Evolutionary conservation across 2,888 invertebrate genomes (phyloP), one percentile per base, ranked within the genome.

Genomic region (Campopleginae sp.): DNA sequence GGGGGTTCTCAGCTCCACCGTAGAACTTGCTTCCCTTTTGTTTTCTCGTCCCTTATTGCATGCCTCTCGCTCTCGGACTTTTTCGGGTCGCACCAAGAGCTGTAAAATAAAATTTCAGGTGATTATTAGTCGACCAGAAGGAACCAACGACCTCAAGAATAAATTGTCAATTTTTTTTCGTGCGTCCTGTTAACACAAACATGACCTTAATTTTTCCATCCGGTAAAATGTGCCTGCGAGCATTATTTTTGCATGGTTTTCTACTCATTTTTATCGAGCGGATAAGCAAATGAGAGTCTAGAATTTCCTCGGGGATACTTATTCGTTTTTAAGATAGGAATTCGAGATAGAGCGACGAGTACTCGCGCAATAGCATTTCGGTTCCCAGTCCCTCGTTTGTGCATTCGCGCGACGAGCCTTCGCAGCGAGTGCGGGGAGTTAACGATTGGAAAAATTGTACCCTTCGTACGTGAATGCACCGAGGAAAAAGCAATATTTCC

Each of bases 21-120:
- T 86, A 68, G 65, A 19, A 46, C 19, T 46, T 61, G 76, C 90
- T 91, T 92, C 90, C 90, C 91, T 90, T 88, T 70, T 81, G 86
- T 76, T 80, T 87, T 86, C 87, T 76, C 88, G 85, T 77, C 86
- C 88, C 87, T 89, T 86, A 84, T 63, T 54, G 48, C 31, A n/a
- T n/a, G 68, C 33, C 76, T 79, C 27, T 19, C 66, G 10, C 12
- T 31, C 48, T 33, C 31, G n/a, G 27, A 66, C 31, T 23, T 23
- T 63, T 80, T 61, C 54, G 31, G 44, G 14, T 58, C 10, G 19
- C 71, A 42, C 71, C 33, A 38, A 46, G 61, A 33, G 81, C 83
- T 83, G 83, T 86, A 86, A 86, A 86, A 79, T 81, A 80, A 86
- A 85, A 54, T 85, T 82, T 85, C 72, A 46, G 54, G 19, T 83